Base-by-base conservation (phyloP, 2,113 vertebrate genomes). In the Sceloporus undulatus region DNA sequence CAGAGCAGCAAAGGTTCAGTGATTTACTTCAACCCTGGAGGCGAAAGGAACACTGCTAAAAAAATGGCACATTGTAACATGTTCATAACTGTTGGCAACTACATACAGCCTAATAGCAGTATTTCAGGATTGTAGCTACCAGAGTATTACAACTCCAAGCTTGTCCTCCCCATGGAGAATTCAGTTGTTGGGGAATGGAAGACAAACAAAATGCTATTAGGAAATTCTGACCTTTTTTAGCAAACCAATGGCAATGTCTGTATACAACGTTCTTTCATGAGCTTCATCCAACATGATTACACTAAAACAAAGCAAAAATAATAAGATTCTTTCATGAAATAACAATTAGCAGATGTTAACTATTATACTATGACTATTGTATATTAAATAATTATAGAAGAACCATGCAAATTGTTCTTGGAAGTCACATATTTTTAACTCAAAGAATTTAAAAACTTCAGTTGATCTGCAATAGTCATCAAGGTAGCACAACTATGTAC, bases 251-350 rank as follows among this genome's bases (percentile, higher is more conserved):
- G 98, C 98, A 92, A 99, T 99, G 94, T 99, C 99, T 25, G 99
- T 99, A 88, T 99, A 98, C 56, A 99, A 95, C 54, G 98, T 99
- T 91, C 99, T 98, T 93, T 99, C 99, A 0, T 99, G 99, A 71
- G 99, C 99, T 96, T 99, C 99, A 85, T 99, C 99, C 85, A 99
- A 94, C 96, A 99, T 98, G 89, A 99, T 96, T 70, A 98, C 98
- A 95, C 99, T 99, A 48, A 90, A 93, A 38, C 88, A 88, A 89
- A 92, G 78, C 79, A 89, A 88, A 88, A 93, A 80, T 25, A 23
- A 27, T 1, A 70, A 66, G 5, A 70, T 74, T 75, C 90, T 54
- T 73, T 88, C 82, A 93, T 71, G 6, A 4, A 25, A 11, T 68
- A 62, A 62, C 14, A 62, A 5, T 70, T 92, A 25, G 81, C 0